These are phyloP conservation scores for Nasonia vitripennis DNA, from an alignment of 1,140 invertebrate species.

Conservation along the genomic window DNA sequence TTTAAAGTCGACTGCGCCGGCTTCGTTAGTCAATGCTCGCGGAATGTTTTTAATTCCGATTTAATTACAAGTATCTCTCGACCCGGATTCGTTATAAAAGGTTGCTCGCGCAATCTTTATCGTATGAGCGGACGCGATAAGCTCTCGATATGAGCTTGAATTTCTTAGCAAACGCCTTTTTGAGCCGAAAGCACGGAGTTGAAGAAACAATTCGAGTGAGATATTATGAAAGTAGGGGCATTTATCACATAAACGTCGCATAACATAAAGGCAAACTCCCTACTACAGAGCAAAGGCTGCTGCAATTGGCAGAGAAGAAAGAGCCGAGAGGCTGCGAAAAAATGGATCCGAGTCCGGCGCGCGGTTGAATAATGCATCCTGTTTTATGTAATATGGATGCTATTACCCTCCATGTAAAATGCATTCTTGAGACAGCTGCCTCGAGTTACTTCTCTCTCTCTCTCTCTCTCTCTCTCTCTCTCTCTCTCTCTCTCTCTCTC, in stretches of 20 bases:
- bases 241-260: constrained; percentile 26
- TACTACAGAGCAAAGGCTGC: neutral
- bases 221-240: neutral
- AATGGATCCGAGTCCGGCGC: constrained; percentile 22
- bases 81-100: neutral
- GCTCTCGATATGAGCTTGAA: too few relatives aligned
- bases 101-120: neutral
- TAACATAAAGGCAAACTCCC: neutral
- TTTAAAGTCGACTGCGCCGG: too few relatives aligned
- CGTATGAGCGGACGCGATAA: too few relatives aligned
- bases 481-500: neutral
- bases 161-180: too few relatives aligned
- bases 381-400: constrained; percentile 60
- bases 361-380: constrained; percentile 58
- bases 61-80: neutral
- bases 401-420: constrained; percentile 59
- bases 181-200: too few relatives aligned
- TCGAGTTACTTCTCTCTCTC: constrained; percentile 12
- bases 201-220: neutral
- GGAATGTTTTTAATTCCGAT: neutral
- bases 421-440: constrained; percentile 54
- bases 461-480: too few relatives aligned
- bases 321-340: constrained; percentile 15
- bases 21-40: too few relatives aligned
- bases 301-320: constrained; percentile 35